Evolutionary conservation across 2,113 vertebrate genomes (phyloP), one percentile per base, ranked within the genome.

Genomic region (Tursiops truncatus): DNA sequence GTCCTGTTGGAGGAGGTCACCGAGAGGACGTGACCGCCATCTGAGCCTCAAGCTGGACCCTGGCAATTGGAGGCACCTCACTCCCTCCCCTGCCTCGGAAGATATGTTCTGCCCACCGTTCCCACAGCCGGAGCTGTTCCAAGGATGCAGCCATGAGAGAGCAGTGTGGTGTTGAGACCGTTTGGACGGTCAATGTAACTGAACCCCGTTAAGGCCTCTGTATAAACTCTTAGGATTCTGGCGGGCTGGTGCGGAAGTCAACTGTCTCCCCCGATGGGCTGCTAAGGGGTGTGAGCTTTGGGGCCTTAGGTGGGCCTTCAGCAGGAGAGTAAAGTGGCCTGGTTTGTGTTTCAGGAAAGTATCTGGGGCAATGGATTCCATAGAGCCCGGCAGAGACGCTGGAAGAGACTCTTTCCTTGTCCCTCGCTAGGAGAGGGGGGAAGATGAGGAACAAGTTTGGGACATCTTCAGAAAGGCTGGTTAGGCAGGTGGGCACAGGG

Each of bases 1-100:
- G 38, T 80, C 38, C 62, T 47, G 8, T 26, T 50, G 60, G 25
- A 65, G 67, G 44, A 89, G n/a, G 41, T 83, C 67, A 23, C 18
- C 13, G 1, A 36, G 28, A 44, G 58, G 77, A 82, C 0, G 0
- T n/a, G 58, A 23, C 67, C 0, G 0, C 86, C 10, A 5, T 5
- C 17, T 17, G 44, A 83, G 47, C 31, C 47, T n/a, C 47, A 33
- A n/a, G n/a, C 28, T 21, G 58, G 44, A 44, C 68, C 68, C 25
- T 26, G 79, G 47, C 12, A 28, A 76, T 2, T 7, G 3, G 28
- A 67, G 79, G 68, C 12, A 21, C 79, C 28, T 4, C 36, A 11
- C 21, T 36, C 14, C 5, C 21, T 56, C 56, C 65, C 77, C 65
- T 6, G 28, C 67, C 77, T 65, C 58, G 68, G 36, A 56, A 58